Base-by-base conservation (phyloP, 2,113 vertebrate genomes). In the Laticauda laticaudata region DNA sequence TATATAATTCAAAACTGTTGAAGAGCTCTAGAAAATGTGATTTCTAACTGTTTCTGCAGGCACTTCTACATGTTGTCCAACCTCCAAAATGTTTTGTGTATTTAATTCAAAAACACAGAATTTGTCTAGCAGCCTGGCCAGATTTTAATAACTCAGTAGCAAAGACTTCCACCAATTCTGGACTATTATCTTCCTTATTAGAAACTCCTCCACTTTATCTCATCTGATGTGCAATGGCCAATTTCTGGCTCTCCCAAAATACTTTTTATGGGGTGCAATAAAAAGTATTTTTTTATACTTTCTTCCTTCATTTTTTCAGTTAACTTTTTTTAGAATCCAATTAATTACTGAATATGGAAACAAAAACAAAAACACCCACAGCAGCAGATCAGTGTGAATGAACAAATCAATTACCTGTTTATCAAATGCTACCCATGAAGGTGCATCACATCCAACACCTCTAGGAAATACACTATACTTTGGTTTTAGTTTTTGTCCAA, bases 391-490 rank as follows among this genome's bases (percentile, higher is more conserved):
- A 29, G 11, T 56, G 64, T 59, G 7, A 92, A 69, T 24, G 7
- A 12, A 94, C 2, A 90, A 5, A 59, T 1, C n/a, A 9, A 2
- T 93, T 93, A 99, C 99, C 98, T 99, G 98, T 95, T 99, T 99
- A 96, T 99, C 98, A 96, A 99, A 99, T 93, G 97, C 97, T 39
- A 99, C 91, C 99, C 99, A 99, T 8, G 98, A 95, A 29, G 99
- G 99, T 15, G 92, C 69, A 61, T 88, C 89, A 20, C 88, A 93
- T 93, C 97, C 97, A 0, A 95, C 59, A 92, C 88, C 98, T 95
- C 69, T 95, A 55, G 98, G 98, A 95, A 97, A 98, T 7, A 95
- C 92, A 2, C 96, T 98, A 90, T 95, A 97, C 51, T 97, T 98
- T 18, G 97, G 81, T 94, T 96, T 97, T 3, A 92, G n/a, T 85